Percentiles rank a stretch among this genome's conserved stretches.
phyloP scores from a whole-genome alignment of 2,113 vertebrate genomes.

The Ictalurus punctatus region DNA sequence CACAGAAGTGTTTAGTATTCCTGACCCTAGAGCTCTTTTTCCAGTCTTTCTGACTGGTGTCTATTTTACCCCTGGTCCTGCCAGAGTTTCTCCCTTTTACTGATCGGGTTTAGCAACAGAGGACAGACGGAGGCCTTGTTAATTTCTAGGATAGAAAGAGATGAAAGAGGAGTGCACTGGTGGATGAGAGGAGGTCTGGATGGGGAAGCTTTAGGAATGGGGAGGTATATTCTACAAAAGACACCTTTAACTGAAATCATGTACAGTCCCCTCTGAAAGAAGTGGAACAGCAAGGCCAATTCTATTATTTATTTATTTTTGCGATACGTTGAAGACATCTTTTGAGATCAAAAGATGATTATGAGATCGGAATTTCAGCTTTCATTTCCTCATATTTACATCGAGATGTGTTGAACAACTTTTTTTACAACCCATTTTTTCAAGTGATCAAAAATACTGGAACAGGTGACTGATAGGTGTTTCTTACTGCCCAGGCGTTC shows the following conservation, averaged over 20 bases:
- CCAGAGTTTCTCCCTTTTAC: slow-evolving; percentile 18
- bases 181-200: not conserved
- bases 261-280: too few species aligned
- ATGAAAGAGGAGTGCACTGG: not conserved
- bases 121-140: slow-evolving; percentile 35
- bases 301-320: too few species aligned
- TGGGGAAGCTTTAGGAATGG: not conserved
- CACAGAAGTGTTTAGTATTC: slow-evolving; percentile 52
- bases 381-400: too few species aligned
- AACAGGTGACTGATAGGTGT: too few species aligned
- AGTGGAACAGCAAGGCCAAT: too few species aligned
- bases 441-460: too few species aligned
- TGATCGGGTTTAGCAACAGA: slow-evolving; percentile 6
- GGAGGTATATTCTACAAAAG: not conserved
- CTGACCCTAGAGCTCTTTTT: not conserved
- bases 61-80: slow-evolving; percentile 13
- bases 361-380: too few species aligned
- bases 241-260: not conserved
- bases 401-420: too few species aligned
- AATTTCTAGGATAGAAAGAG: not conserved
- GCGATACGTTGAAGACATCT: too few species aligned
- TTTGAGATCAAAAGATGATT: too few species aligned
- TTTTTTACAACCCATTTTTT: too few species aligned
- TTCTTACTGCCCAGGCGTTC: too few species aligned
- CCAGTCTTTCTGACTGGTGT: slow-evolving; percentile 40